Conservation (phyloP, 2,797 vertebrate genomes). For the Falco novaeseelandiae region DNA sequence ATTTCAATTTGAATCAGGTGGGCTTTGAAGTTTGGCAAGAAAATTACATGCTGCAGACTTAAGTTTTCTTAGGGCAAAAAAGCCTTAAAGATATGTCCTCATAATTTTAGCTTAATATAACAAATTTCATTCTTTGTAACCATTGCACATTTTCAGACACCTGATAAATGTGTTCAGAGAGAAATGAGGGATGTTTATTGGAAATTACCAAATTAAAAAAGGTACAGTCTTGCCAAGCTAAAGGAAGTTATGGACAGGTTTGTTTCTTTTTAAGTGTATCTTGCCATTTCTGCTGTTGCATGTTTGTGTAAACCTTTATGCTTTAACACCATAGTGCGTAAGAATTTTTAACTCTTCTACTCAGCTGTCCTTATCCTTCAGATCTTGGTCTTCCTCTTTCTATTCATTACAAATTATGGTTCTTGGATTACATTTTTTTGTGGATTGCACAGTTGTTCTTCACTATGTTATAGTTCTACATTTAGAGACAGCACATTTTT, state of each 20-base stretch:
- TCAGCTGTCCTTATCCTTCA: background rate
- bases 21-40: conserved; percentile 9
- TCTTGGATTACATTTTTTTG: background rate
- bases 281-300: background rate
- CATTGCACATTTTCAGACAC: background rate
- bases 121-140: background rate
- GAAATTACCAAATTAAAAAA: background rate
- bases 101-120: background rate
- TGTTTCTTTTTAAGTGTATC: background rate
- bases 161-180: background rate
- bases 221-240: background rate
- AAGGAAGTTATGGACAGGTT: background rate
- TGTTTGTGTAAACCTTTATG: background rate
- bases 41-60: background rate
- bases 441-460: background rate
- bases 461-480: background rate
- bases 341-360: background rate
- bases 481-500: background rate
- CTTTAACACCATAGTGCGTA: background rate
- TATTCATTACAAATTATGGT: background rate
- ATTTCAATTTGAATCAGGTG: background rate
- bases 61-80: background rate
- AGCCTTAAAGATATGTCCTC: background rate
- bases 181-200: background rate
- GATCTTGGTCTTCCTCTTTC: background rate